Base-by-base conservation (phyloP, 2,888 invertebrate genomes). In the Hoplodrina blanda region DNA sequence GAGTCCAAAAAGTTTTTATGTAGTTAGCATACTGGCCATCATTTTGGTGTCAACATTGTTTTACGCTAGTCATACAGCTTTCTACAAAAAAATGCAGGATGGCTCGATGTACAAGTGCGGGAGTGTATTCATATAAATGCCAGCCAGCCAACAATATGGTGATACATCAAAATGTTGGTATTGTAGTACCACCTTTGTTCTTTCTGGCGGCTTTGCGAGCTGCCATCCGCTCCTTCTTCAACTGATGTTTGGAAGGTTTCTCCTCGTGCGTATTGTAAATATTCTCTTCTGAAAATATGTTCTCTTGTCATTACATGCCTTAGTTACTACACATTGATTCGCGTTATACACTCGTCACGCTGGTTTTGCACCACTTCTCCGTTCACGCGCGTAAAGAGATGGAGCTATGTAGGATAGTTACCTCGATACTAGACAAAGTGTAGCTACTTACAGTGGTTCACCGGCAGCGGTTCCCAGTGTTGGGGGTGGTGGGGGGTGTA, bases 161-260 rank as follows among this genome's bases (percentile, higher is more conserved):
- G 76, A 66, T 60, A 66, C 66, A 46, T 77, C 64, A 76, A 76
- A 69, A 69, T 69, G 81, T 65, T 63, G 61, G 80, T 66, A 62
- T 76, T 60, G 55, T 44, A 81, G 82, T 88, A 90, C 88, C 89
- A 93, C 94, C 93, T 93, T 94, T 94, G 69, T 93, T 93, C 81
- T 96, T 96, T 78, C 96, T 96, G 54, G 96, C 96, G 54, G 96
- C 96, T 86, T 96, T 97, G 81, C 96, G 94, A 1, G 96, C 96
- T 11, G 96, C 95, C 65, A 96, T 95, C 83, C 96, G 96, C 87
- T 97, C 97, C 87, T 97, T 97, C 91, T 97, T 97, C 67, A 96
- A 90, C 87, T 97, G 97, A 89, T 97, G 96, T 89, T 97, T 97
- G 6, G 97, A 97, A 4, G 96, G 95, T 86, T 96, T 94, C 77